phyloP scores from a whole-genome alignment of 2,888 invertebrate genomes.

The Escarpia spicata region DNA sequence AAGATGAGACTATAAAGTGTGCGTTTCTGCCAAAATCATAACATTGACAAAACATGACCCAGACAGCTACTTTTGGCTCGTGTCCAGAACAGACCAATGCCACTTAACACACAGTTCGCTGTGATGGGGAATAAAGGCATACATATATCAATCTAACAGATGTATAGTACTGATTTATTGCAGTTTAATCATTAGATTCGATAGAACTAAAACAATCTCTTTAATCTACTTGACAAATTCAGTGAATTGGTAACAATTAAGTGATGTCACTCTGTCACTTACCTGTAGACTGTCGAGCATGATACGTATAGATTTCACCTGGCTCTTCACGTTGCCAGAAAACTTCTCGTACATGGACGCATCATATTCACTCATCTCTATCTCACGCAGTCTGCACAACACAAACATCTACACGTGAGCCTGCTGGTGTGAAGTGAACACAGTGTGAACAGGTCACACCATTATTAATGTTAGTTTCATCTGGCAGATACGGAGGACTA shows the following conservation, averaged over 20 bases:
- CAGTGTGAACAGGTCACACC: background rate
- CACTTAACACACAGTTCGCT: too few relatives aligned
- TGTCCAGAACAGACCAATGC: too few relatives aligned
- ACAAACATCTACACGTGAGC: conserved; percentile 62
- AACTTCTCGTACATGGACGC: conserved; percentile 87
- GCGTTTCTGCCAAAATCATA: too few relatives aligned
- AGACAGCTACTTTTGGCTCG: too few relatives aligned
- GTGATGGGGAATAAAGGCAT: too few relatives aligned
- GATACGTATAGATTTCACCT: conserved; percentile 86
- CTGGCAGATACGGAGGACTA: background rate
- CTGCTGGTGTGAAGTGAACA: conserved; percentile 56
- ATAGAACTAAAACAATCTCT: background rate
- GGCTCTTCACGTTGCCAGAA: conserved; percentile 74
- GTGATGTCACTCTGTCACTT: background rate
- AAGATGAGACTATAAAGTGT: too few relatives aligned
- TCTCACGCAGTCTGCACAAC: conserved; percentile 77
- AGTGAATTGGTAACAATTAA: background rate
- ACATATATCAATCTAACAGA: too few relatives aligned
- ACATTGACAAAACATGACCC: too few relatives aligned
- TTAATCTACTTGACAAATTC: background rate
- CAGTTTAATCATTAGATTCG: background rate
- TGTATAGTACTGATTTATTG: background rate
- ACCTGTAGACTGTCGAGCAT: conserved; percentile 84
- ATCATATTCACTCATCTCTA: conserved; percentile 94
- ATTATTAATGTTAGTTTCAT: background rate